A percentile compares a stretch with the other conserved stretches of the same genome.
These are phyloP conservation scores for Tachina grossa DNA, from an alignment of 2,888 invertebrate genomes.

Conservation along the genomic window DNA sequence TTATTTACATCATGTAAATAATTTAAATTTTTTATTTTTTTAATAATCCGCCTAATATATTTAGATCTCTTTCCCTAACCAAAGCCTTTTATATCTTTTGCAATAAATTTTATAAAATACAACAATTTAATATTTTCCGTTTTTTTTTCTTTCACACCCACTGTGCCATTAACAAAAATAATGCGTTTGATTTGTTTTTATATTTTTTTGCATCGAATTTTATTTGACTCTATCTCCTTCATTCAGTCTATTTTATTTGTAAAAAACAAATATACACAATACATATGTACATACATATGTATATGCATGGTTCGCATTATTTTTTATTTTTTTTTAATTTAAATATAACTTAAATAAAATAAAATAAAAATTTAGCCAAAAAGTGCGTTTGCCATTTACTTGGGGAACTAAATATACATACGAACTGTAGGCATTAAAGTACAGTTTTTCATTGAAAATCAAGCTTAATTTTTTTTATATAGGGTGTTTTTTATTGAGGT, in stretches of 20 bases:
- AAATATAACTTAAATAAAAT: constrained; percentile 28
- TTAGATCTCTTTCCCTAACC: background rate
- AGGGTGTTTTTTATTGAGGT: no score
- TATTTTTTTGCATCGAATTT: constrained; percentile 7
- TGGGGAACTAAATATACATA: background rate
- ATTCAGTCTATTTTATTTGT: constrained; percentile 34
- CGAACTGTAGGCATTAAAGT: constrained; percentile 26
- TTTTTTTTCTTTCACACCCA: background rate
- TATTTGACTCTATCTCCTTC: constrained; percentile 30
- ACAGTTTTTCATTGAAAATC: constrained; percentile 57
- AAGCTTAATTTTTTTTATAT: background rate
- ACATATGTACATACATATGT: no score
- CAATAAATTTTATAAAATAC: background rate
- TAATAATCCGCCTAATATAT: background rate
- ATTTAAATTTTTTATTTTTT: background rate
- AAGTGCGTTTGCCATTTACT: constrained; percentile 57
- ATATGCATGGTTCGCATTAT: background rate
- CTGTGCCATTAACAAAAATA: constrained; percentile 46
- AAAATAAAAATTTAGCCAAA: constrained; percentile 36
- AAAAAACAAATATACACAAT: background rate
- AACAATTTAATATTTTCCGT: background rate
- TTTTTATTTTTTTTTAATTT: background rate
- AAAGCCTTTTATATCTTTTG: no score
- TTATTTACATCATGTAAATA: background rate
- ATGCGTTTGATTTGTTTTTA: constrained; percentile 54